A percentile compares a stretch with the other conserved stretches of the same genome.
Evolutionary conservation across 2,797 vertebrate genomes (phyloP).

Genomic region (Capromys pilorides): DNA sequence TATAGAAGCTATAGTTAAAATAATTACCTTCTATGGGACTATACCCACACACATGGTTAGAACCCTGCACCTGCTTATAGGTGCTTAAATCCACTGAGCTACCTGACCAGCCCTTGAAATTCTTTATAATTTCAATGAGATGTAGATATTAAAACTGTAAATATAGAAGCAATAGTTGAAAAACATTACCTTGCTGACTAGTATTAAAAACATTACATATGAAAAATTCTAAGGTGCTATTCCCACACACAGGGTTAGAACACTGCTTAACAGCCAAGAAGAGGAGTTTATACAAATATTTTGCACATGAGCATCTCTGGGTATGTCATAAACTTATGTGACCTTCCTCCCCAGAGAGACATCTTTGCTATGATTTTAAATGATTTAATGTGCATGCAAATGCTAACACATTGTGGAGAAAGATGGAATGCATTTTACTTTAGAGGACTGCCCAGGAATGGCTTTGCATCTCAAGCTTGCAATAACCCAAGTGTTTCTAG

Average conservation of each 20-base stretch:
- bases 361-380: conserved; percentile 44
- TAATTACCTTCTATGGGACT: too few species aligned
- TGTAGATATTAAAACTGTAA: neutral
- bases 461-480: neutral
- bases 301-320: neutral
- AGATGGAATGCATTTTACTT: neutral
- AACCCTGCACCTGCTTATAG: too few species aligned
- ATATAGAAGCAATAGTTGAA: neutral
- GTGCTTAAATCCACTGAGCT: too few species aligned
- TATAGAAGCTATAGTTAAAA: too few species aligned
- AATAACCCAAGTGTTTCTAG: neutral
- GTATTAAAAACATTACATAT: neutral
- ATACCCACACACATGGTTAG: too few species aligned
- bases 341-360: neutral
- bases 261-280: neutral
- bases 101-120: too few species aligned
- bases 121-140: neutral
- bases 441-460: neutral
- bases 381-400: neutral
- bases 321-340: neutral
- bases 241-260: neutral
- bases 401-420: neutral
- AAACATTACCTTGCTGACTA: neutral
- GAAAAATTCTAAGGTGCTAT: neutral
- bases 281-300: neutral